Evolutionary conservation across 2,888 invertebrate species (phyloP).

Genomic region (Rapana venosa): DNA sequence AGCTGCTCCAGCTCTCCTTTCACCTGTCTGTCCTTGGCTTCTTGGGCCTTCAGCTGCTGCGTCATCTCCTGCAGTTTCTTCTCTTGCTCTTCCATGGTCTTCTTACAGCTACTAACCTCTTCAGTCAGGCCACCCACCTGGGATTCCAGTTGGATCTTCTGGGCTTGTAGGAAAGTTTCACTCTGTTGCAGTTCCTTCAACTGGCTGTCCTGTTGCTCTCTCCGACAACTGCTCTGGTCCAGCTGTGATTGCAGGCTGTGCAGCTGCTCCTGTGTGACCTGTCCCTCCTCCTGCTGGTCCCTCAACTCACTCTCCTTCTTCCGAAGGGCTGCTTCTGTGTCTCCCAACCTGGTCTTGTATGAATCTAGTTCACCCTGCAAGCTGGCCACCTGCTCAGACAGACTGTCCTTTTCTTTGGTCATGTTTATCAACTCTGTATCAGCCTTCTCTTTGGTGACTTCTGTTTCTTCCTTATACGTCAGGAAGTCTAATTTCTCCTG

Average conservation of each 20-base stretch:
- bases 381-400: constrained; percentile 43
- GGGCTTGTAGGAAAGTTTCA: constrained; percentile 37
- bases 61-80: constrained; percentile 11
- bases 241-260: constrained; percentile 26
- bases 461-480: constrained; percentile 40
- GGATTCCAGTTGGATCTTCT: constrained; percentile 21
- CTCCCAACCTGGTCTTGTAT: constrained; percentile 41
- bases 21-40: neutral
- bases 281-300: constrained; percentile 38
- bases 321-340: constrained; percentile 37
- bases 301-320: constrained; percentile 43
- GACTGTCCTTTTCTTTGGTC: constrained; percentile 27
- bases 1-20: neutral
- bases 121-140: constrained; percentile 29
- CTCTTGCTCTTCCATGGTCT: constrained; percentile 9
- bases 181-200: constrained; percentile 23
- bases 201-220: constrained; percentile 26
- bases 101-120: constrained; percentile 35
- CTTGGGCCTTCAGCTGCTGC: neutral
- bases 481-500: constrained; percentile 35
- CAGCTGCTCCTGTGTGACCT: neutral
- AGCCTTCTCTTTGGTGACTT: constrained; percentile 37
- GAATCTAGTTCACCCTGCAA: constrained; percentile 42
- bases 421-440: constrained; percentile 5
- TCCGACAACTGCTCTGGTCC: constrained; percentile 7